Conservation (phyloP, 2,797 vertebrate species). For the Manis pentadactyla region DNA sequence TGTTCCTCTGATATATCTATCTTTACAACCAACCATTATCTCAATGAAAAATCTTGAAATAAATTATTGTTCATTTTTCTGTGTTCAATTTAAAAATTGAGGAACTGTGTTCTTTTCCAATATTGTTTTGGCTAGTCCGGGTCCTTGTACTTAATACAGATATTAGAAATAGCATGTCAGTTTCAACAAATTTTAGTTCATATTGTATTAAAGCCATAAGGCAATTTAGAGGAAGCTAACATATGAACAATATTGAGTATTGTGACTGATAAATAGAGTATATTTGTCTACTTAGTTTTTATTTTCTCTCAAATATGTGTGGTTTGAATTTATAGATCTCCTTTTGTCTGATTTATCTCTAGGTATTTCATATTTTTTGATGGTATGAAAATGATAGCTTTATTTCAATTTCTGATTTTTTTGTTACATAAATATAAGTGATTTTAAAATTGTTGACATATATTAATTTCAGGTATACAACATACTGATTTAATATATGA, state of each 20-base stretch:
- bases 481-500: neutral
- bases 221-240: neutral
- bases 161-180: neutral
- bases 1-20: neutral
- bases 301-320: neutral
- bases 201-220: neutral
- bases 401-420: neutral
- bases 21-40: neutral
- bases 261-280: neutral
- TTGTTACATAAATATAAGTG: neutral
- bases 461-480: neutral
- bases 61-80: neutral
- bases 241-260: neutral
- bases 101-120: neutral
- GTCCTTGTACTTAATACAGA: neutral
- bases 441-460: neutral
- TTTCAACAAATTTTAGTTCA: neutral
- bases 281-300: neutral
- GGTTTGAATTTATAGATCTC: neutral
- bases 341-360: neutral
- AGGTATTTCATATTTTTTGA: neutral
- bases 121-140: neutral
- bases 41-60: neutral
- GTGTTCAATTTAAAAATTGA: neutral
- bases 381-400: neutral